phyloP scores from a whole-genome alignment of 2,797 vertebrate genomes.

The Dendrocincla tyrannina region DNA sequence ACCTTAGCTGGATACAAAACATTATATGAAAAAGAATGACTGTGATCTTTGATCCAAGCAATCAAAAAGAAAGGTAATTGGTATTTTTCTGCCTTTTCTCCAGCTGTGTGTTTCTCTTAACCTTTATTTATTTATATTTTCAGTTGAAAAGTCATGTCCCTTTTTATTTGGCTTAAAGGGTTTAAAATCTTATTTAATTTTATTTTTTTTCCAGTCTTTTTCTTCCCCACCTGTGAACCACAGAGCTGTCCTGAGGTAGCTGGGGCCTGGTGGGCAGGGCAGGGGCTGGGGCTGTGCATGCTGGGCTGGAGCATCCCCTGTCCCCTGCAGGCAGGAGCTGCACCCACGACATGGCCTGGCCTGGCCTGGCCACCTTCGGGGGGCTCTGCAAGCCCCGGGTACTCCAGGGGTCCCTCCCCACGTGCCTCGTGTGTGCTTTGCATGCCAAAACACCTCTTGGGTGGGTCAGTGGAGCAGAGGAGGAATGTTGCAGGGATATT shows the following conservation, averaged over 20 bases:
- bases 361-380: neutral
- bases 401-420: neutral
- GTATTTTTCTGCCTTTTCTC: conserved; percentile 80
- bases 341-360: neutral
- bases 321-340: neutral
- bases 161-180: conserved; percentile 59
- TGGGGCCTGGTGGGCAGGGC: neutral
- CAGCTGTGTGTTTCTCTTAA: conserved; percentile 77
- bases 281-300: conserved; percentile 57
- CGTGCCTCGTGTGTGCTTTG: neutral
- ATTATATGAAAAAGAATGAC: conserved; percentile 85
- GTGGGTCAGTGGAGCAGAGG: fast-evolving
- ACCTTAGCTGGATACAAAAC: conserved; percentile 89
- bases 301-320: neutral
- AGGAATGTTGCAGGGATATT: neutral
- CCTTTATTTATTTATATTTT: conserved; percentile 48
- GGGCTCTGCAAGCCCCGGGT: neutral
- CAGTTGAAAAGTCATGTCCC: conserved; percentile 26
- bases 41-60: conserved; percentile 85
- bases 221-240: neutral
- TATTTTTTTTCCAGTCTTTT: neutral
- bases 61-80: conserved; percentile 84
- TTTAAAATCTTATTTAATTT: conserved; percentile 4
- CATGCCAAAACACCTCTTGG: neutral
- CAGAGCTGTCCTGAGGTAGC: neutral